phyloP scores from a whole-genome alignment of 2,888 invertebrate species.

The Tipula vernalis region DNA sequence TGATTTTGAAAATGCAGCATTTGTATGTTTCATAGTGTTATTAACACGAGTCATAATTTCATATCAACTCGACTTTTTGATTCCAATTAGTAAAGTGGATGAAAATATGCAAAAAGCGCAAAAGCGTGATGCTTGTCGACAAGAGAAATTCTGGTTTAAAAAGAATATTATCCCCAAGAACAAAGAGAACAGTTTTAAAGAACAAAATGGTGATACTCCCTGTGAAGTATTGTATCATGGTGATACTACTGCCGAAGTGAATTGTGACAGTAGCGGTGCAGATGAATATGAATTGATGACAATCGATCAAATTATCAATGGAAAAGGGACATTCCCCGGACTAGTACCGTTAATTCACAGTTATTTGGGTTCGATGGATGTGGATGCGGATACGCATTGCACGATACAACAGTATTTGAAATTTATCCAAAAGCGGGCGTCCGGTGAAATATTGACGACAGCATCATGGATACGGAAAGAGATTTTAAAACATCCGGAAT shows the following conservation, averaged over 20 bases:
- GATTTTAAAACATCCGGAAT: conserved; percentile 75
- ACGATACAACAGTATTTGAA: conserved; percentile 93
- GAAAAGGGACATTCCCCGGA: conserved; percentile 89
- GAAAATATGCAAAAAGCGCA: conserved; percentile 97
- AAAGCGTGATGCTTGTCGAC: conserved; percentile 71
- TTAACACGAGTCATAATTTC: conserved; percentile 93
- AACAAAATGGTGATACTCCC: conserved; percentile 24
- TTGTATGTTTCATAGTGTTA: conserved; percentile 93
- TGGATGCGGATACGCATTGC: conserved; percentile 96
- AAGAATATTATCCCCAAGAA: conserved; percentile 48
- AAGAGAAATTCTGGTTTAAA: conserved; percentile 88
- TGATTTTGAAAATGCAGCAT: conserved; percentile 98
- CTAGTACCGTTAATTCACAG: conserved; percentile 87
- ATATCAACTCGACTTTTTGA: conserved; percentile 88
- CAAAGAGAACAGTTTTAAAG: conserved; percentile 17
- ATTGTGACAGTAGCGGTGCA: conserved; percentile 21
- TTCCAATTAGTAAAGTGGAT: conserved; percentile 95
- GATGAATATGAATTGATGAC: conserved; percentile 67
- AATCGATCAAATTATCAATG: conserved; percentile 95
- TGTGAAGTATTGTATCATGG: conserved; percentile 24
- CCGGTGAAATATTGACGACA: conserved; percentile 83
- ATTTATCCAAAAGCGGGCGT: conserved; percentile 75
- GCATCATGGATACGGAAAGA: conserved; percentile 91
- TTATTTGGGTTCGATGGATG: conserved; percentile 89
- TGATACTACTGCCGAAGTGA: conserved; percentile 18